Conservation (phyloP, 2,888 invertebrate species). For the Pristionchus entomophagus region DNA sequence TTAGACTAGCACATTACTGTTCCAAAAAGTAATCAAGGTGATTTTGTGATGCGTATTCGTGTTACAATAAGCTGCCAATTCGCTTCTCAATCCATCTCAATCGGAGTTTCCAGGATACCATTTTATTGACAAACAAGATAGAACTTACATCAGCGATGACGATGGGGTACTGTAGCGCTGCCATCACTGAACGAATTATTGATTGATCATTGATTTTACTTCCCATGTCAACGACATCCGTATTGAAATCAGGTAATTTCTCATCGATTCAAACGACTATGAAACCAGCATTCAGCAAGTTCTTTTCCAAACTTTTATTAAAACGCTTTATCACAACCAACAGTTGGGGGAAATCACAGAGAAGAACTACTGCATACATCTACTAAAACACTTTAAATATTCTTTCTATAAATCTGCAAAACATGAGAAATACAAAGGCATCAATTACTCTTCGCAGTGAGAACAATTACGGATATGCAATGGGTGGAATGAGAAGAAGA, state of each 20-base stretch:
- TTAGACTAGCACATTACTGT: too few relatives aligned
- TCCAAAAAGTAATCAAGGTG: too few relatives aligned
- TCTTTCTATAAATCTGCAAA: neutral
- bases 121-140: neutral
- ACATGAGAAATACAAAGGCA: neutral
- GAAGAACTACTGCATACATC: neutral
- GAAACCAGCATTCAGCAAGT: too few relatives aligned
- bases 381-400: neutral
- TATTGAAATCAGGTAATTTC: neutral
- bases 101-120: too few relatives aligned
- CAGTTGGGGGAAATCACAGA: neutral
- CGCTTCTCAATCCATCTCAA: too few relatives aligned
- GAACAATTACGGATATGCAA: neutral
- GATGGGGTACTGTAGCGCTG: conserved; percentile 44
- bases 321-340: neutral
- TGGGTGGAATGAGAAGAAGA: neutral
- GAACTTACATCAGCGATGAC: conserved; percentile 26
- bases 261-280: neutral
- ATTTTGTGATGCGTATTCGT: too few relatives aligned
- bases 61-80: too few relatives aligned
- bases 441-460: neutral
- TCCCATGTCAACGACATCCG: too few relatives aligned
- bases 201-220: neutral
- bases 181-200: conserved; percentile 2
- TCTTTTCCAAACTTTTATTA: neutral